These are phyloP conservation scores for Rhadina sibilatrix DNA, from an alignment of 2,113 vertebrate species.

Conservation along the genomic window DNA sequence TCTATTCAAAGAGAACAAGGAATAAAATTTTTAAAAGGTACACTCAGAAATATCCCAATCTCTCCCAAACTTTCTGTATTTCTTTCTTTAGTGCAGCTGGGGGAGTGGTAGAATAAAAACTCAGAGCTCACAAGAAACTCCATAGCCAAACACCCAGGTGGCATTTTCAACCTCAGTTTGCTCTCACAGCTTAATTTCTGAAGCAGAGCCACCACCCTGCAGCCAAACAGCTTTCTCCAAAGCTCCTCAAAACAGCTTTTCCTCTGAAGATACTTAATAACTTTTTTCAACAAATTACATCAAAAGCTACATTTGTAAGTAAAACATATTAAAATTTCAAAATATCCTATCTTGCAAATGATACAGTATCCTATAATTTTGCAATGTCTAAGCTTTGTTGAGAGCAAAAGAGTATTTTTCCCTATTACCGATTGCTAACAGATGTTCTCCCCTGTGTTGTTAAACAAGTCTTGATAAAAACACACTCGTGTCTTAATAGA, in stretches of 20 bases:
- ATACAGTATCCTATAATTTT: neutral
- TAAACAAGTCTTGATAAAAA: conserved; percentile 27
- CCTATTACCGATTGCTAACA: neutral
- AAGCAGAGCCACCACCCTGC: neutral
- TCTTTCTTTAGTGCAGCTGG: neutral
- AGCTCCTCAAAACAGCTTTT: neutral
- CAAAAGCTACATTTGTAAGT: neutral
- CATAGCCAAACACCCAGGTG: neutral
- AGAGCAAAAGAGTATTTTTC: neutral
- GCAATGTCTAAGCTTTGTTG: neutral
- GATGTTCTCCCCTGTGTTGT: conserved; percentile 26
- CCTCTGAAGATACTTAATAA: neutral
- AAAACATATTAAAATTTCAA: neutral
- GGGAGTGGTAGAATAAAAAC: neutral
- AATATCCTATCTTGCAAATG: neutral
- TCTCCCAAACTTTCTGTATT: neutral
- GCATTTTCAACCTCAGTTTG: neutral
- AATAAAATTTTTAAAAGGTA: accelerated
- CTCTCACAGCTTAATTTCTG: neutral
- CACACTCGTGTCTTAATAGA: neutral
- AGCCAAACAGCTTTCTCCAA: neutral
- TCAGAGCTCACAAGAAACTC: neutral
- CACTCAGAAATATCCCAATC: accelerated
- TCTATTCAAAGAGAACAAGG: neutral
- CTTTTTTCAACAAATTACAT: neutral